Evolutionary conservation across 2,797 vertebrate species (phyloP).

Genomic region (Fratercula arctica): DNA sequence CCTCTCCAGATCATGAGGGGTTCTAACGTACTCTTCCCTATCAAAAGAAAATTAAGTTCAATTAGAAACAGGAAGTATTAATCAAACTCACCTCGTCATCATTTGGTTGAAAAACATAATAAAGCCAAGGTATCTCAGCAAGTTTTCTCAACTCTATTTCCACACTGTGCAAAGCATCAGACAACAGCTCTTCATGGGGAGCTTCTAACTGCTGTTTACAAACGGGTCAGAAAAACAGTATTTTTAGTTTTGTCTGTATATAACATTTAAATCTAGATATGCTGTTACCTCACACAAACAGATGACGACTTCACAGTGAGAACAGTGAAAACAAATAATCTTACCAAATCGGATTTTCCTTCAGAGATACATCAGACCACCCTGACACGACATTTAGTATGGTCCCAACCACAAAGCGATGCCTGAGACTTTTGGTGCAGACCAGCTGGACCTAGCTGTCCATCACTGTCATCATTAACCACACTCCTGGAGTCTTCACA

Average conservation of each 20-base stretch:
- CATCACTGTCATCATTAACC: neutral
- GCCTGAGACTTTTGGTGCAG: neutral
- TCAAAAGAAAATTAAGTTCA: neutral
- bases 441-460: neutral
- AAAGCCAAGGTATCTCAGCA: slow-evolving; percentile 93
- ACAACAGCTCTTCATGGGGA: slow-evolving; percentile 92
- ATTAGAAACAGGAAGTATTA: neutral
- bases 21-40: neutral
- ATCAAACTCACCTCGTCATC: slow-evolving; percentile 89
- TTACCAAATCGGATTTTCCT: neutral
- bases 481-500: neutral
- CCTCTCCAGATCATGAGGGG: neutral
- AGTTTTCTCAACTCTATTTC: slow-evolving; percentile 91
- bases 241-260: neutral
- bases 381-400: neutral
- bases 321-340: neutral
- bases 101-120: slow-evolving; percentile 92
- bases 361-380: neutral
- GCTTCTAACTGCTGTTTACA: slow-evolving; percentile 89
- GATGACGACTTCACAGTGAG: neutral
- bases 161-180: slow-evolving; percentile 87
- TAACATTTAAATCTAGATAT: neutral
- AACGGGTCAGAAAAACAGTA: slow-evolving; percentile 19
- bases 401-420: neutral
- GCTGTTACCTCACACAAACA: neutral